Conservation (phyloP, 1,140 invertebrate species). For the Orussus abietinus region DNA sequence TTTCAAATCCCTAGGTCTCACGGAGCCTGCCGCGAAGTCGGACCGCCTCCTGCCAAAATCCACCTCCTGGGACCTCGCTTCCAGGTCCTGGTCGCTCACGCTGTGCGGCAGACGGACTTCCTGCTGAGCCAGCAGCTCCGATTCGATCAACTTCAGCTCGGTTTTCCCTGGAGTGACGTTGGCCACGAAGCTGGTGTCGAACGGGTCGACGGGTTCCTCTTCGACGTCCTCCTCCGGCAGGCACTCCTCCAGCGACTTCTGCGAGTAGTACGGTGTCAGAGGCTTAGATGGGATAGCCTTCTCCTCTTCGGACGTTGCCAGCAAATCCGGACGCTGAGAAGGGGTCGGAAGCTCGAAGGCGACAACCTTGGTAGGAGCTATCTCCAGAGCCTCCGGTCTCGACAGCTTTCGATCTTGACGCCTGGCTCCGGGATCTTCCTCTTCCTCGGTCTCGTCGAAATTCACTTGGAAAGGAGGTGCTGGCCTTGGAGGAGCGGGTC, state of each 20-base stretch:
- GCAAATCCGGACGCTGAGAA: slow-evolving; percentile 54
- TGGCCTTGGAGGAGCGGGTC: slow-evolving; percentile 16
- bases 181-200: slow-evolving; percentile 75
- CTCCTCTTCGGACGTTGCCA: slow-evolving; percentile 60
- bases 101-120: slow-evolving; percentile 40
- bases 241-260: slow-evolving; percentile 41
- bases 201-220: slow-evolving; percentile 65
- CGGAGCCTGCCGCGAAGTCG: slow-evolving; percentile 26
- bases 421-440: slow-evolving; percentile 15
- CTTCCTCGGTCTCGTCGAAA: slow-evolving; percentile 48
- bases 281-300: slow-evolving; percentile 61
- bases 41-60: slow-evolving; percentile 24
- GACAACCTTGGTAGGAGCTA: slow-evolving; percentile 59
- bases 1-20: slow-evolving; percentile 21
- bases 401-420: slow-evolving; percentile 46
- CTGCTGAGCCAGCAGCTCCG: slow-evolving; percentile 58
- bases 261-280: slow-evolving; percentile 74
- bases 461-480: slow-evolving; percentile 21
- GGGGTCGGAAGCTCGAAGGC: slow-evolving; percentile 65
- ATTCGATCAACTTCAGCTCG: slow-evolving; percentile 70
- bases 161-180: slow-evolving; percentile 67
- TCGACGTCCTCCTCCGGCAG: slow-evolving; percentile 45
- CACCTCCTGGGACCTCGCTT: slow-evolving; percentile 50
- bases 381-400: slow-evolving; percentile 58
- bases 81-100: slow-evolving; percentile 60